Evolutionary conservation across 2,888 invertebrate genomes (phyloP).

Genomic region (Patella depressa): DNA sequence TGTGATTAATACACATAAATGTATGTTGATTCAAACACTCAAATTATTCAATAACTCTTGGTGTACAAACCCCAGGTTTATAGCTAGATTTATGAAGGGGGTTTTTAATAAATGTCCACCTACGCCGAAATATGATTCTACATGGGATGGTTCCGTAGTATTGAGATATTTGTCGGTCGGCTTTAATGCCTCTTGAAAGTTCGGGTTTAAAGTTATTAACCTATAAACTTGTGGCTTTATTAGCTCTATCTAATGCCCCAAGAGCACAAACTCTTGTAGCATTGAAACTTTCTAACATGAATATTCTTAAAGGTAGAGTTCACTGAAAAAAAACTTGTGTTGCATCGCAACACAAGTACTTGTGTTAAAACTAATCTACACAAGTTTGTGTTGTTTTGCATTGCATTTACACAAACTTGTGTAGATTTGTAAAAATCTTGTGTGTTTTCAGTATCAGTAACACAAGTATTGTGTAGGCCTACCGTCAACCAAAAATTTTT

Average conservation of each 20-base stretch:
- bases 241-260: slow-evolving; percentile 30
- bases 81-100: slow-evolving; percentile 33
- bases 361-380: too few relatives aligned
- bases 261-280: slow-evolving; percentile 29
- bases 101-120: slow-evolving; percentile 28
- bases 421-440: too few relatives aligned
- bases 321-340: too few relatives aligned
- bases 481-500: too few relatives aligned
- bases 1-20: slow-evolving; percentile 3
- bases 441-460: too few relatives aligned
- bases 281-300: slow-evolving; percentile 28
- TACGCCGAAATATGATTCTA: slow-evolving; percentile 31
- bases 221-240: slow-evolving; percentile 26
- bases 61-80: not conserved
- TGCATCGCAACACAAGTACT: too few relatives aligned
- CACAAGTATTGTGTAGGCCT: too few relatives aligned
- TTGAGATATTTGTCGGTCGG: slow-evolving; percentile 27
- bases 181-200: slow-evolving; percentile 22
- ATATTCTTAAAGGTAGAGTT: slow-evolving; percentile 13
- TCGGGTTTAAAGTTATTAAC: slow-evolving; percentile 29
- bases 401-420: too few relatives aligned
- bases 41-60: not conserved
- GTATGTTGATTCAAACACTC: not conserved
- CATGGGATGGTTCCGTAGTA: slow-evolving; percentile 34
- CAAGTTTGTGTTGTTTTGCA: too few relatives aligned